Evolutionary conservation across 1,140 invertebrate species (phyloP).

Genomic region (Aphelenchoides besseyi): DNA sequence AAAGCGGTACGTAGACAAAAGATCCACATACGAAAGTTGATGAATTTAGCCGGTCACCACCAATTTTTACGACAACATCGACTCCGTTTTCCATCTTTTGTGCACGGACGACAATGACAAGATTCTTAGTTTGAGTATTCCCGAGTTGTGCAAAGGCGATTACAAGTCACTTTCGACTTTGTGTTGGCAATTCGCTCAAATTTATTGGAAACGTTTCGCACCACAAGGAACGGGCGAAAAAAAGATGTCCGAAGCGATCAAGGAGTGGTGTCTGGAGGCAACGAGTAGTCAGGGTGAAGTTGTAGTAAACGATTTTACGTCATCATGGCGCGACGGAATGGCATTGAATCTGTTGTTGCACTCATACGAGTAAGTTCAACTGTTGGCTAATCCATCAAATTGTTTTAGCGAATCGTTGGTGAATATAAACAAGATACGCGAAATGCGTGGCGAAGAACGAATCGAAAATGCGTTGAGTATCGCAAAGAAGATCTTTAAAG

Average conservation of each 20-base stretch:
- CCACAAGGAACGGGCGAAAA: conserved; percentile 37
- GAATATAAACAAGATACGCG: conserved; percentile 43
- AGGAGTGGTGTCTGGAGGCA: conserved; percentile 59
- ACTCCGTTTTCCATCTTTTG: conserved; percentile 36
- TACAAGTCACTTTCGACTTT: conserved; percentile 45
- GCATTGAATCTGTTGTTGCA: conserved; percentile 56
- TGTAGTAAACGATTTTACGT: conserved; percentile 58
- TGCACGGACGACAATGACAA: conserved; percentile 50
- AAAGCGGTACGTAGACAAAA: conserved; percentile 40
- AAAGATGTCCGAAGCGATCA: conserved; percentile 55
- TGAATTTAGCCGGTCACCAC: not conserved
- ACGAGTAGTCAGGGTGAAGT: conserved; percentile 31
- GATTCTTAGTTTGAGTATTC: conserved; percentile 44
- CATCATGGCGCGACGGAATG: conserved; percentile 56
- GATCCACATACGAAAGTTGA: too few species aligned
- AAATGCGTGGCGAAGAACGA: conserved; percentile 53
- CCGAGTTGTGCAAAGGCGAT: conserved; percentile 40
- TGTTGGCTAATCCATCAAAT: not conserved
- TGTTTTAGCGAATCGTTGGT: conserved; percentile 43
- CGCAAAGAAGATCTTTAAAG: conserved; percentile 50
- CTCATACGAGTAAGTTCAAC: conserved; percentile 50
- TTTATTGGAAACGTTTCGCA: conserved; percentile 55
- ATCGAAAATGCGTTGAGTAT: conserved; percentile 53
- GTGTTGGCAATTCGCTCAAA: conserved; percentile 49
- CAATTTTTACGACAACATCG: conserved; percentile 46